Base-by-base conservation (phyloP, 23 tunicate species). In the Ciona savignyi region DNA sequence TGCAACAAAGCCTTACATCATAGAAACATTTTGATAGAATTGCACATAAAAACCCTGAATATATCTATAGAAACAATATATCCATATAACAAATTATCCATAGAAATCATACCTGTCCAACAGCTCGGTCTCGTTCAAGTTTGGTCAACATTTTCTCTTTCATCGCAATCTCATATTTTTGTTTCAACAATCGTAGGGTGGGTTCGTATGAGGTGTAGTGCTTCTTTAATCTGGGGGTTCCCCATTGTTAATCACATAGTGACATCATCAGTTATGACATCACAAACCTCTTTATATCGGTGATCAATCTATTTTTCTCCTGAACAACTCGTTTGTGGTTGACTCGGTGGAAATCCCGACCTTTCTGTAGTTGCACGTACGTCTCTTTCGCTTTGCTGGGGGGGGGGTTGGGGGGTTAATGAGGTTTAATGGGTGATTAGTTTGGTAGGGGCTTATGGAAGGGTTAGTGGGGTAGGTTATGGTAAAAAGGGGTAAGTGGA, bases 81-180 rank as follows among this genome's bases (percentile, higher is more conserved):
- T n/a, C n/a, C n/a, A n/a, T n/a, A n/a, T n/a, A n/a, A n/a, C n/a
- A n/a, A n/a, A n/a, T n/a, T n/a, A n/a, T n/a, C n/a, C n/a, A n/a
- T n/a, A n/a, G n/a, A n/a, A n/a, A n/a, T n/a, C n/a, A n/a, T 42
- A 89, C 96, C 77, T 91, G 97, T 2, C 92, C 95, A 29, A 87
- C 86, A 30, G 85, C 95, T 30, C 95, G 70, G 60, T 94, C 99
- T 66, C 95, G 51, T 71, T 94, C 99, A 32, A 94, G 73, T 61
- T 79, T 83, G 33, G 86, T 79, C 75, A 94, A 62, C 99, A 94
- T 94, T 70, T 94, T 94, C 64, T 94, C 95, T 60, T 85, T 87
- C 83, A 94, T 79, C 0, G 95, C 91, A 2, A 80, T 62, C 60
- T 94, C 95, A 51, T 94, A 94, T 60, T 94, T 94, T 67, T 74